phyloP scores from a whole-genome alignment of 2,888 invertebrate species.

The Aspidiotus destructor region DNA sequence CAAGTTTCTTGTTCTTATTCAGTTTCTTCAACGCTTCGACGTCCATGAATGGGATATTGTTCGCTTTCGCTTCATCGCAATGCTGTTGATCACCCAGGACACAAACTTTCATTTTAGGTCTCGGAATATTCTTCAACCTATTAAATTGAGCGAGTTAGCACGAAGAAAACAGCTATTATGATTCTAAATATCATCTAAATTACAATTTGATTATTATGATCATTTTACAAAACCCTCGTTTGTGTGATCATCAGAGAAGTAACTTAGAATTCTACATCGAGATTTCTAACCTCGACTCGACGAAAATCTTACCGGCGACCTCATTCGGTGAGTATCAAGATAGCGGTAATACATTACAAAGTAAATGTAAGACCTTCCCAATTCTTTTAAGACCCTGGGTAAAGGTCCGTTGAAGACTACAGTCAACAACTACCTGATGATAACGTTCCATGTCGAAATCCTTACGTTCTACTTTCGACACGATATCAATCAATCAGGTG shows the following conservation, averaged over 20 bases:
- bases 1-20: slow-evolving; percentile 99
- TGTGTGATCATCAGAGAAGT: slow-evolving; percentile 4
- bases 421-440: slow-evolving; percentile 19
- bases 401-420: slow-evolving; percentile 66
- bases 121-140: slow-evolving; percentile 94
- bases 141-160: no score
- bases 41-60: slow-evolving; percentile 74
- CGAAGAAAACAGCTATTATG: no score
- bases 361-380: slow-evolving; percentile 59
- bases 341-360: not conserved
- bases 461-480: not conserved
- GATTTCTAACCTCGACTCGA: not conserved
- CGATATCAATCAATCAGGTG: slow-evolving; percentile 23
- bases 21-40: slow-evolving; percentile 97
- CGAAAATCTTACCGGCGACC: slow-evolving; percentile 1
- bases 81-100: slow-evolving; percentile 98
- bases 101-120: slow-evolving; percentile 98
- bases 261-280: not conserved
- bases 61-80: slow-evolving; percentile 89
- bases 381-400: slow-evolving; percentile 98
- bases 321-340: not conserved
- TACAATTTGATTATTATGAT: no score
- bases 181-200: no score
- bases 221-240: no score
- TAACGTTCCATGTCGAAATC: no score